Evolutionary conservation across 2,113 vertebrate genomes (phyloP).

Genomic region (Lonchura striata): DNA sequence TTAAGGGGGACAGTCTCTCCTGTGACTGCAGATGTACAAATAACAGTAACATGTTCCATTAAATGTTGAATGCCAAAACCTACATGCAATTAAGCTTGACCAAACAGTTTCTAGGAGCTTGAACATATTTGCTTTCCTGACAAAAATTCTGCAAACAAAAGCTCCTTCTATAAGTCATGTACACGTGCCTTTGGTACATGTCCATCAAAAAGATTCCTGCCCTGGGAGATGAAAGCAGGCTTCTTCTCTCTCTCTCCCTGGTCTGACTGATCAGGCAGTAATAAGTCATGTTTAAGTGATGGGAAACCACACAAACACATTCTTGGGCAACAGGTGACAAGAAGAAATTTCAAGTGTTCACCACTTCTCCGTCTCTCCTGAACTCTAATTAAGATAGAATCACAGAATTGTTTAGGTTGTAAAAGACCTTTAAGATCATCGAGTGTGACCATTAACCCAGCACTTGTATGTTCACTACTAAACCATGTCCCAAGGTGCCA

Average conservation of each 20-base stretch:
- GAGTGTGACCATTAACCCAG: neutral
- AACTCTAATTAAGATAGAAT: neutral
- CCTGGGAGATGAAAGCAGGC: neutral
- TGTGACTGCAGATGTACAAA: neutral
- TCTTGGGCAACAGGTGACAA: neutral
- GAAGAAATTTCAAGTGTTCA: neutral
- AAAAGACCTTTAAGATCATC: neutral
- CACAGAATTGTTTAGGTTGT: neutral
- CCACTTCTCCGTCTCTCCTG: neutral
- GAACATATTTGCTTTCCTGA: constrained; percentile 39
- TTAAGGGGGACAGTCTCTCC: neutral
- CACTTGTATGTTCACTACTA: neutral
- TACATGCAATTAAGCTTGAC: constrained; percentile 39
- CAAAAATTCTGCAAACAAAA: constrained; percentile 38
- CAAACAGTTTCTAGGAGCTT: constrained; percentile 24
- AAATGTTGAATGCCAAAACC: constrained; percentile 19
- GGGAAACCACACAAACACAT: neutral
- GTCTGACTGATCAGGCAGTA: neutral
- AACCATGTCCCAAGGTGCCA: neutral
- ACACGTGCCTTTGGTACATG: neutral
- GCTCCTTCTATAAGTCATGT: neutral
- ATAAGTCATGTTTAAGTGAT: neutral
- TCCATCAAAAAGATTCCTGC: constrained; percentile 14
- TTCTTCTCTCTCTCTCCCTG: neutral
- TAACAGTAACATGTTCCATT: constrained; percentile 18